Conservation (phyloP, 1,140 invertebrate species). For the Dendroctonus ponderosae region DNA sequence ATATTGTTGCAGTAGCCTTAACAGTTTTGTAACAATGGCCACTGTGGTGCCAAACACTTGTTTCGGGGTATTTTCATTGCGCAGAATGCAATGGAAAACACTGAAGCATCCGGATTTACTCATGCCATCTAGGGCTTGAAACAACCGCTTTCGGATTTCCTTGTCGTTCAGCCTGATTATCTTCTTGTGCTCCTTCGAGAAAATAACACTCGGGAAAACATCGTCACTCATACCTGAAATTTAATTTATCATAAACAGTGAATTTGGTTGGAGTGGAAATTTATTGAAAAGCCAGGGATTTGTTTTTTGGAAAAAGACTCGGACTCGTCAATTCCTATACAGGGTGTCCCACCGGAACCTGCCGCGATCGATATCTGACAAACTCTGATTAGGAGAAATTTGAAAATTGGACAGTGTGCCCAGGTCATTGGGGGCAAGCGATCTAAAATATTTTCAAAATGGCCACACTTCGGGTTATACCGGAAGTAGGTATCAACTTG, state of each 20-base stretch:
- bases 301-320: too few relatives aligned
- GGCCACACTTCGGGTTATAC: too few relatives aligned
- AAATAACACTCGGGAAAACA: conserved; percentile 26
- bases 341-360: too few relatives aligned
- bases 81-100: conserved; percentile 17
- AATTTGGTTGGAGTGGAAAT: not conserved
- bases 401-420: too few relatives aligned
- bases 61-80: conserved; percentile 12
- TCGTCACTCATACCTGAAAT: conserved; percentile 29
- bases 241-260: not conserved
- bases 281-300: too few relatives aligned
- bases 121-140: conserved; percentile 19
- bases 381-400: too few relatives aligned
- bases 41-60: conserved; percentile 11
- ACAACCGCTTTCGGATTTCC: conserved; percentile 25
- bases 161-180: conserved; percentile 24
- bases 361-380: too few relatives aligned
- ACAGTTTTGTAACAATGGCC: conserved; percentile 18
- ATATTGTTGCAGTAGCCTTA: conserved; percentile 24
- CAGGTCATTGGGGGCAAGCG: too few relatives aligned
- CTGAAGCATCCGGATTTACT: conserved; percentile 26
- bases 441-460: too few relatives aligned
- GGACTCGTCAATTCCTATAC: too few relatives aligned
- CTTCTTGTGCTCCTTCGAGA: conserved; percentile 30
- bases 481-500: too few relatives aligned